phyloP scores from a whole-genome alignment of 2,113 vertebrate species.

The Emydura subglobosa region DNA sequence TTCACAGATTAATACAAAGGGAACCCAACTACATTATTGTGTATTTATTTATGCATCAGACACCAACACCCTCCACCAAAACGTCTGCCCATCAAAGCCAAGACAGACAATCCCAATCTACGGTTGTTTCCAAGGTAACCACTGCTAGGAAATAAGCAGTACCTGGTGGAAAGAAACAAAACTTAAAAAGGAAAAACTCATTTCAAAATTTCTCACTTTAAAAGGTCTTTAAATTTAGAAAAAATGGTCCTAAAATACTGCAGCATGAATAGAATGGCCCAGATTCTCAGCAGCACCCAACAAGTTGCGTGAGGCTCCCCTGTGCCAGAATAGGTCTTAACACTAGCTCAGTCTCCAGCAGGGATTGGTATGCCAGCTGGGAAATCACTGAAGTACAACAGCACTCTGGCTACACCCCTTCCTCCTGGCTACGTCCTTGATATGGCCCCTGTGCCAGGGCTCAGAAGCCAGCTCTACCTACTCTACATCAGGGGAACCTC shows the following conservation, averaged over 20 bases:
- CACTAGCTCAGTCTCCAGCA: neutral
- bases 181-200: neutral
- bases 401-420: accelerated
- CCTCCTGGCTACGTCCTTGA: too few species aligned
- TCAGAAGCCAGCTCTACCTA: neutral
- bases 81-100: neutral
- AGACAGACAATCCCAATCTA: accelerated
- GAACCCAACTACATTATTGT: neutral
- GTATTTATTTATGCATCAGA: neutral
- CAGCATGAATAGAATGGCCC: neutral
- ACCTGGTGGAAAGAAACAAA: neutral
- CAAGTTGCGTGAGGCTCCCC: neutral
- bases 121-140: neutral
- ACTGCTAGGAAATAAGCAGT: neutral
- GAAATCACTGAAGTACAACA: accelerated
- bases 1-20: neutral
- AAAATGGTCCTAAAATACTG: neutral
- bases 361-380: neutral
- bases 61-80: neutral
- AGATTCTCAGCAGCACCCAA: neutral
- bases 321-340: neutral
- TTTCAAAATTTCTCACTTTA: neutral
- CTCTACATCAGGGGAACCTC: neutral
- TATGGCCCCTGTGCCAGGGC: neutral
- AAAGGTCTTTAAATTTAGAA: neutral